Base-by-base conservation (phyloP, 2,113 vertebrate genomes). In the Xenopus laevis region DNA sequence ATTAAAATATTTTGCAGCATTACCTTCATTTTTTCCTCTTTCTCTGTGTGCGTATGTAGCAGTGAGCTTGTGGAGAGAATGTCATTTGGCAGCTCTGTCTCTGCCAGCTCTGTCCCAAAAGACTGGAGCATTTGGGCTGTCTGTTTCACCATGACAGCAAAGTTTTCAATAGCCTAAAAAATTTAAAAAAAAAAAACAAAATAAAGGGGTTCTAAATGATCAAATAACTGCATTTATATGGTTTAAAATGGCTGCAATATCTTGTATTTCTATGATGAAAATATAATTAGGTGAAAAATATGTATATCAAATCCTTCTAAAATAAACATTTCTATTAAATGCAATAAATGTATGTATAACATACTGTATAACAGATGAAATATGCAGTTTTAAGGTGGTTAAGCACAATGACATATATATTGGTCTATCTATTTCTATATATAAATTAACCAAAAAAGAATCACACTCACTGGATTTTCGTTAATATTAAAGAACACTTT, bases 131-230 rank as follows among this genome's bases (percentile, higher is more conserved):
- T 93, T 87, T 98, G 96, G 12, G 97, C 97, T 0, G 93, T 99
- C 84, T 92, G 93, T 84, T 99, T 99, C 65, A 99, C 97, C 93
- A 94, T 94, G 82, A 95, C 77, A 9, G 97, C 97, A 21, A 99
- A 99, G 78, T 89, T 89, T 83, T 99, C 97, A 45, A 99, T 96
- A 46, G 94, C 97, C 97, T 99, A 84, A 77, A 73, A 79, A 69
- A 84, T n/a, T n/a, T n/a, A 79, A 18, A 15, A 65, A 62, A 3
- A 47, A 13, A 50, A 15, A 2, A 1, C 15, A 50, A 8, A 13
- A 61, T 23, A 59, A 59, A 20, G 16, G 18, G 1, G 8, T 40
- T 7, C 23, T 17, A 59, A n/a, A 20, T 4, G 18, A 4, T 2
- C 0, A 0, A 59, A 20, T 2, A 59, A n/a, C 2, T 7, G 4